phyloP scores from a whole-genome alignment of 2,797 vertebrate genomes.

The Typhlichthys eigenmanni region DNA sequence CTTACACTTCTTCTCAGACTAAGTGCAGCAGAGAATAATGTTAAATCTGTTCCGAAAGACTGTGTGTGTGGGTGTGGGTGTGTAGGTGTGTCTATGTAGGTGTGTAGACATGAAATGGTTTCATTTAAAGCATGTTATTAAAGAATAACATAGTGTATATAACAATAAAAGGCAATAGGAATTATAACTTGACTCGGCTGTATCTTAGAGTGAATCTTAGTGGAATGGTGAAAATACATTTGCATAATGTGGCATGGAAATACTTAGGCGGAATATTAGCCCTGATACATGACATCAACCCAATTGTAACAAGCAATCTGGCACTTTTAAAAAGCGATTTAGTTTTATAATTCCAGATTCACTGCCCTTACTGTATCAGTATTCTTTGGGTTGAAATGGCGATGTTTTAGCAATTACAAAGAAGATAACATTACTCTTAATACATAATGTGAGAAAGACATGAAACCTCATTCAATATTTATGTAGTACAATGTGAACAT shows the following conservation, averaged over 20 bases:
- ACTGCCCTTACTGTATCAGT: conserved; percentile 47
- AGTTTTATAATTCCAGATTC: conserved; percentile 32
- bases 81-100: too few relatives aligned
- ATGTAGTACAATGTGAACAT: conserved; percentile 38
- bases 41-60: not conserved
- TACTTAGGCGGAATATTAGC: conserved; percentile 1
- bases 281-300: conserved; percentile 14
- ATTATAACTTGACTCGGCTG: too few relatives aligned
- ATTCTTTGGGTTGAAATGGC: conserved; percentile 44
- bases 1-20: too few relatives aligned
- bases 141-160: too few relatives aligned
- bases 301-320: conserved; percentile 17
- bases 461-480: conserved; percentile 42
- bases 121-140: too few relatives aligned
- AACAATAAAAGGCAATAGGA: too few relatives aligned
- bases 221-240: not conserved
- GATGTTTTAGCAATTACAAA: conserved; percentile 27
- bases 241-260: not conserved
- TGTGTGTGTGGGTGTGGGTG: not conserved
- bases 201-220: not conserved
- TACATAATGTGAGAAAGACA: conserved; percentile 42
- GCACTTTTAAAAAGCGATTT: conserved; percentile 18
- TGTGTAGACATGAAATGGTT: too few relatives aligned
- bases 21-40: not conserved
- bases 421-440: conserved; percentile 36